These are phyloP conservation scores for Pelochelys cantorii DNA, from an alignment of 2,797 vertebrate genomes.

Conservation along the genomic window DNA sequence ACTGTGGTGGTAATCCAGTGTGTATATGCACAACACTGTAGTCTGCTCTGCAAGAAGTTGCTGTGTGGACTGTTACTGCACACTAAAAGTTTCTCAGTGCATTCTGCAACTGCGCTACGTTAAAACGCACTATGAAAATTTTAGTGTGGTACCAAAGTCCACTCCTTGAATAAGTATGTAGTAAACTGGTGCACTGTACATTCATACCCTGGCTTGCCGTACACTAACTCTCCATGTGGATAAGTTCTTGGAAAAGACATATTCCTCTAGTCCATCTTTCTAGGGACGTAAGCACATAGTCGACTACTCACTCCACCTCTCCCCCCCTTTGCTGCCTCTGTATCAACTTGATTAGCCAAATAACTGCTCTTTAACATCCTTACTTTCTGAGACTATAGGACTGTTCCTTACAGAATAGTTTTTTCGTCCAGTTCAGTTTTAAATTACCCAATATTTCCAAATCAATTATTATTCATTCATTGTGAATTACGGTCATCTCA, in stretches of 20 bases:
- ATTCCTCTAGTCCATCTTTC: background rate
- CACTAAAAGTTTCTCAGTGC: no score
- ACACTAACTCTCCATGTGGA: background rate
- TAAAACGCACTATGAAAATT: background rate
- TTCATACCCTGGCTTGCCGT: background rate
- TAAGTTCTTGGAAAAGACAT: background rate
- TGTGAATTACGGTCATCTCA: background rate
- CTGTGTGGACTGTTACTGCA: no score
- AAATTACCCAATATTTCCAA: background rate
- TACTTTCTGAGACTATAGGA: background rate
- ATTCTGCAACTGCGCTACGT: background rate
- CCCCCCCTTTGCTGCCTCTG: no score
- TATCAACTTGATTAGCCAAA: no score
- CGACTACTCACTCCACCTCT: no score
- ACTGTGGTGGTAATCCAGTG: background rate
- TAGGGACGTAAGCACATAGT: no score
- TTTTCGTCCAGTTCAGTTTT: background rate
- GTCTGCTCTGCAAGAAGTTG: no score
- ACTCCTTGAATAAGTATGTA: background rate
- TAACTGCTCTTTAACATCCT: no score
- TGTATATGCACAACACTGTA: background rate
- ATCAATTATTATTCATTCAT: background rate
- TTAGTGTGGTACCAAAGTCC: no score
- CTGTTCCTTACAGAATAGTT: background rate
- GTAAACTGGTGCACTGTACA: background rate